Base-by-base conservation (phyloP, 2,113 vertebrate genomes). In the Chaetura pelagica region DNA sequence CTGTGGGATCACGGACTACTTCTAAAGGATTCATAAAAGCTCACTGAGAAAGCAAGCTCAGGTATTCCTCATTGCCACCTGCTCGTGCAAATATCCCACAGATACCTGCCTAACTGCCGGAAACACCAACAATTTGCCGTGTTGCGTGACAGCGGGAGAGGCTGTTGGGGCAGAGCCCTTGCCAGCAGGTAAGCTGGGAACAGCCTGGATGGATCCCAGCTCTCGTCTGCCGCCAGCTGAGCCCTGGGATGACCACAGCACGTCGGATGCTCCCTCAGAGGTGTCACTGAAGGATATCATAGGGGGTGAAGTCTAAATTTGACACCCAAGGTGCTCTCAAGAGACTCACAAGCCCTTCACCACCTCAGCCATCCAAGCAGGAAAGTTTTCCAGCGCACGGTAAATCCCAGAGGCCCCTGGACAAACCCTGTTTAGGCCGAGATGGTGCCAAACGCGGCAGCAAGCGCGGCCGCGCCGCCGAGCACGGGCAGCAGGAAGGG, bases 361-460 rank as follows among this genome's bases (percentile, higher is more conserved):
- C 5, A 4, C 6, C 4, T 1, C 12, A 52, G n/a, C 40, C 79
- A 21, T 30, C 26, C n/a, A 34, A 34, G 46, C 79, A 18, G 34
- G 26, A n/a, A 16, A 15, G 5, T n/a, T 48, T 4, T 42, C 54
- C 21, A 34, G 11, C 1, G 6, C 44, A 3, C 2, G 5, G 68
- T 19, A 44, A 76, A 58, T 40, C 19, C 42, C 29, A 10, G 51
- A 24, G 30, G 23, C 23, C 7, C 34, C 34, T 2, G 49, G 66
- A 61, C 44, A 61, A n/a, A 29, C 16, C 15, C 21, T 49, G 10
- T 14, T 5, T 11, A 6, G 52, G 59, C 29, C 4, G 12, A 6
- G 32, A 3, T 1, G 1, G 14, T 5, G 52, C 19, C 0, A 2
- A 51, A 7, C 38, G 14, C 4, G 15, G 5, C 0, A 0, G 54